Percentiles rank a stretch among this genome's conserved stretches.
These are phyloP conservation scores for Tolypeutes matacus DNA, from an alignment of 2,797 vertebrate species.

Conservation along the genomic window DNA sequence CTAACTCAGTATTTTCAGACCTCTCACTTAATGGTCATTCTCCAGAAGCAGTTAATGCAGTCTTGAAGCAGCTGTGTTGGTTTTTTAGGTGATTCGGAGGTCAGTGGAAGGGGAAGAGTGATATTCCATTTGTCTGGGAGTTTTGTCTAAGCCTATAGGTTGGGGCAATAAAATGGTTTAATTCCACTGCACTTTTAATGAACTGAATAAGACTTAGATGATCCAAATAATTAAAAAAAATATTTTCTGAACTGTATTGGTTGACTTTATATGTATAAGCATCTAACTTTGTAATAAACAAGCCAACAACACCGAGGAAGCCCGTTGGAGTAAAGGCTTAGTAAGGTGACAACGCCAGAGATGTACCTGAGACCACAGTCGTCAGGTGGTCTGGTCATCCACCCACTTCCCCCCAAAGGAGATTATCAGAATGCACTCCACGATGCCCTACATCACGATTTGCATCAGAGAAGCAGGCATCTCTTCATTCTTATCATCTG, in stretches of 20 bases:
- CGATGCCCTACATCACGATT: accelerated
- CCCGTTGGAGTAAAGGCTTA: neutral
- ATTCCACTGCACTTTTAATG: neutral
- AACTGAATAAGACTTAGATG: neutral
- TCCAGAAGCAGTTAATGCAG: neutral
- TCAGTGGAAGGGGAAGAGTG: neutral
- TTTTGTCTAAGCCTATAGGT: neutral
- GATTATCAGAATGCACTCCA: neutral
- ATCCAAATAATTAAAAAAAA: neutral
- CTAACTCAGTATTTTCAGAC: neutral
- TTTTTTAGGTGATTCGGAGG: neutral
- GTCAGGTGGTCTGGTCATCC: too few species aligned
- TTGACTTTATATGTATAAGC: neutral
- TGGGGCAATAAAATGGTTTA: too few species aligned
- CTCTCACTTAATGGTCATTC: neutral
- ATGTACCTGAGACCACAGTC: too few species aligned
- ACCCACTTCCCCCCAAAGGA: neutral
- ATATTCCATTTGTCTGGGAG: neutral
- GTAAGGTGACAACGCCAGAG: neutral
- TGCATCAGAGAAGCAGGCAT: neutral
- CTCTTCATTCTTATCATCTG: neutral
- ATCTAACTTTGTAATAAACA: neutral
- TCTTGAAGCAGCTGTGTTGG: neutral
- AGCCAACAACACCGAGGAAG: neutral
- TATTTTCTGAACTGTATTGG: neutral